Evolutionary conservation across 1,140 invertebrate species (phyloP).

Genomic region (Artemia franciscana): DNA sequence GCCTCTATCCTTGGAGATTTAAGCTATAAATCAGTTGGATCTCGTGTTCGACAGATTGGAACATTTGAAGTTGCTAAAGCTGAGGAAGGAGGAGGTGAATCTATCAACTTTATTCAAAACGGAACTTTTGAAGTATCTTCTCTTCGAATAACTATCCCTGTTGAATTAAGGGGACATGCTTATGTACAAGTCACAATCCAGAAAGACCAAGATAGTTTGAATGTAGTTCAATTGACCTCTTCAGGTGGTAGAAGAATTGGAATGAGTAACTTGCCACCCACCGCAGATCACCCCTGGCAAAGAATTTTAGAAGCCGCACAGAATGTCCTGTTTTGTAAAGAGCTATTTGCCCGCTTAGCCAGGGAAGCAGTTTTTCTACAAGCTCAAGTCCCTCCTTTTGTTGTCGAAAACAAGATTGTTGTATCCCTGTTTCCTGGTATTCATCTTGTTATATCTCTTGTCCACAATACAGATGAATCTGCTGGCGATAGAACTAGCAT

Average conservation of each 20-base stretch:
- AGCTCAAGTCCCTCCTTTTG: conserved; percentile 79
- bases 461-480: conserved; percentile 25
- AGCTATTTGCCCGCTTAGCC: conserved; percentile 79
- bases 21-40: conserved; percentile 73
- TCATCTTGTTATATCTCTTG: conserved; percentile 38
- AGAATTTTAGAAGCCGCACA: conserved; percentile 84
- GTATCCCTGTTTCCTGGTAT: conserved; percentile 82
- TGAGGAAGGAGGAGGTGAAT: conserved; percentile 26
- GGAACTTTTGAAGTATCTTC: conserved; percentile 32
- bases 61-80: conserved; percentile 92
- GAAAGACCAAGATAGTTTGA: conserved; percentile 33
- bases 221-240: conserved; percentile 19
- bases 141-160: conserved; percentile 67
- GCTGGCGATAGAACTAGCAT: conserved; percentile 11
- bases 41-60: conserved; percentile 72
- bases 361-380: conserved; percentile 80
- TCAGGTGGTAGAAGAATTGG: conserved; percentile 20
- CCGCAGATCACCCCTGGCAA: conserved; percentile 65
- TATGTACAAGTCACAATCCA: conserved; percentile 86
- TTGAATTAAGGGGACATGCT: conserved; percentile 77
- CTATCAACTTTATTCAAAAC: conserved; percentile 10
- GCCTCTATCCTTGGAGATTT: conserved; percentile 76
- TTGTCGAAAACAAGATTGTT: conserved; percentile 89
- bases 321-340: conserved; percentile 92
- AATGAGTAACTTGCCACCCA: conserved; percentile 24